Evolutionary conservation across 2,888 invertebrate species (phyloP), one percentile per base, ranked within the genome.

Genomic region (Drosophila atroscutellata): DNA sequence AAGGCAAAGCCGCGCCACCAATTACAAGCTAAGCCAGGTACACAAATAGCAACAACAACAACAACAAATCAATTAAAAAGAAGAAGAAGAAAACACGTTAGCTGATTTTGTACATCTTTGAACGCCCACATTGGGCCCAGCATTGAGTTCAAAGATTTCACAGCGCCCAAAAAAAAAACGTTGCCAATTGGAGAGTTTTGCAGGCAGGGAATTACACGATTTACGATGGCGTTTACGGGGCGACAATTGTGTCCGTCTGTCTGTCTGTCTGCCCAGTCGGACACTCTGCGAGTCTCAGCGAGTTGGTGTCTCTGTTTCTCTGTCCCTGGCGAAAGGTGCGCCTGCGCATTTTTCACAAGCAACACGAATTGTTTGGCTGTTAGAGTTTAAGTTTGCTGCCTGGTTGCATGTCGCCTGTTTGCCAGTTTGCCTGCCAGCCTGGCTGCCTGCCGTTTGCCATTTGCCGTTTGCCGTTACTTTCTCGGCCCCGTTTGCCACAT

Each of bases 61-160:
- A 80, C 75, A 81, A 77, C 83, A 85, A 85, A 85, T 85, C 85
- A 85, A 85, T 88, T 85, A 85, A 88, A 85, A 82, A 47, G 42
- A 26, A 54, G 15, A 49, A 47, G 36, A 49, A 18, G 37, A 32
- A 56, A 57, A 51, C 30, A 47, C 45, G n/a, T 63, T 61, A 52
- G 54, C 67, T 61, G 63, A 62, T 67, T 78, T 73, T 58, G 24
- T 58, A 63, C 66, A 68, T 50, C 69, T 72, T 57, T 62, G 26
- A 65, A 83, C 83, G 89, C 89, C 83, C 83, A 83, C 83, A 56
- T 56, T 50, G 59, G 77, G 65, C 86, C 83, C 77, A 88, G 77
- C 80, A 77, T 74, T 65, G 82, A 65, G 86, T 82, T 82, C 70
- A 86, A 76, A 86, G 77, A 78, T 67, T 86, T 86, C 86, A 86